Base-by-base conservation (phyloP, 2,888 invertebrate genomes). In the Eupithecia pulchellata region DNA sequence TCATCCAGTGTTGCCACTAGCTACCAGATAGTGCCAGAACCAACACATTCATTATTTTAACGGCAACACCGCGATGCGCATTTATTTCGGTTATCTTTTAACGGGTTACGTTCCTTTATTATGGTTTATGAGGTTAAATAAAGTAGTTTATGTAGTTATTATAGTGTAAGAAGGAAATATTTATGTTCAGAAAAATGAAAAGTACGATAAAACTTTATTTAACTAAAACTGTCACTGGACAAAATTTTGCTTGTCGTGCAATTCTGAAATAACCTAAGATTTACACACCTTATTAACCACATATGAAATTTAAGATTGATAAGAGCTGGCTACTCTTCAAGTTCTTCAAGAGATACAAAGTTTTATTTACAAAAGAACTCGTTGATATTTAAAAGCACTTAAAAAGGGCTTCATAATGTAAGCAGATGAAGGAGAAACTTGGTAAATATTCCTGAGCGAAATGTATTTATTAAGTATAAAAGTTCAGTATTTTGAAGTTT, bases 1-100 rank as follows among this genome's bases (percentile, higher is more conserved):
- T 68, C 58, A 57, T 52, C 2, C 57, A 52, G 61, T 61, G 67
- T 47, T 66, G 42, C 66, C 64, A 39, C 20, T 4, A 47, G 47
- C 20, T 47, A 11, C 20, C 25, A 52, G 66, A 60, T 64, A 65
- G 20, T 29, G 6, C 36, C 34, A 27, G 29, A 68, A 68, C 64
- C 34, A 8, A 42, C 2, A 60, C 67, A 66, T 72, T 63, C 65
- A 66, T 72, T 68, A 68, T 68, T 72, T 63, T 57, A 68, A 71
- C 72, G 66, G 68, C 52, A 57, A 42, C 63, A 62, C 61, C 29
- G 52, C 65, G 58, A 66, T 58, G 68, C 70, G 62, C 65, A 64
- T 70, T 73, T 66, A 36, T 73, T 68, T 68, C 57, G 27, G 65
- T 68, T 72, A 72, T 72, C 72, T 72, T 55, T 39, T 68, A 68